Percentiles rank a stretch among this genome's conserved stretches.
Conservation (phyloP, 2,797 vertebrate species). For the Labroides dimidiatus region DNA sequence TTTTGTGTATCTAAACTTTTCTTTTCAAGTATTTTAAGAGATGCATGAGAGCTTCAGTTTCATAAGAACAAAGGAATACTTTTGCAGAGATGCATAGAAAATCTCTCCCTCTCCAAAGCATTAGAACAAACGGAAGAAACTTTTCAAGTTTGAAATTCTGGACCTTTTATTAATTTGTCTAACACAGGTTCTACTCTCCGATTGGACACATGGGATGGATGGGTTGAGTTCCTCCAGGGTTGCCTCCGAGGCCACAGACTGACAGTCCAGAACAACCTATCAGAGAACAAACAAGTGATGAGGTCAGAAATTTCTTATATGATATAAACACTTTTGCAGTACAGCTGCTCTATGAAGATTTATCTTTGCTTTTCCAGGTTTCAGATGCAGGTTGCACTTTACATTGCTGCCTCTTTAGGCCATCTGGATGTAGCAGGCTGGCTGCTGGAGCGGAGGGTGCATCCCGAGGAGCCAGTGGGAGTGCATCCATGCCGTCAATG, state of each 20-base stretch:
- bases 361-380: constrained; percentile 70
- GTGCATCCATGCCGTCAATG: constrained; percentile 81
- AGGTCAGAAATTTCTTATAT: constrained; percentile 55
- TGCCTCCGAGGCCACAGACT: constrained; percentile 75
- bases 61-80: no score
- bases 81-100: not conserved
- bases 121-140: no score
- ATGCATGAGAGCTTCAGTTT: no score
- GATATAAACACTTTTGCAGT: not conserved
- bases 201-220: constrained; percentile 73
- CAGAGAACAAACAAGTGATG: constrained; percentile 66
- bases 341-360: not conserved
- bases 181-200: constrained; percentile 46
- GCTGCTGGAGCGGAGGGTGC: constrained; percentile 76
- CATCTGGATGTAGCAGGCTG: constrained; percentile 82
- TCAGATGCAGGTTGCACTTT: constrained; percentile 85
- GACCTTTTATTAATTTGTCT: no score
- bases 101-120: no score
- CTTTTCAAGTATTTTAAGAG: no score
- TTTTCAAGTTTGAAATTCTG: no score
- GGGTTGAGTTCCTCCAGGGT: constrained; percentile 80
- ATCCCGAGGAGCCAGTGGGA: constrained; percentile 78
- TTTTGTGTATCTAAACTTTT: no score
- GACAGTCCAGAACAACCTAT: constrained; percentile 69
- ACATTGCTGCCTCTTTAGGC: constrained; percentile 80